Conservation (phyloP, 2,888 invertebrate genomes). For the Melolontha melolontha region DNA sequence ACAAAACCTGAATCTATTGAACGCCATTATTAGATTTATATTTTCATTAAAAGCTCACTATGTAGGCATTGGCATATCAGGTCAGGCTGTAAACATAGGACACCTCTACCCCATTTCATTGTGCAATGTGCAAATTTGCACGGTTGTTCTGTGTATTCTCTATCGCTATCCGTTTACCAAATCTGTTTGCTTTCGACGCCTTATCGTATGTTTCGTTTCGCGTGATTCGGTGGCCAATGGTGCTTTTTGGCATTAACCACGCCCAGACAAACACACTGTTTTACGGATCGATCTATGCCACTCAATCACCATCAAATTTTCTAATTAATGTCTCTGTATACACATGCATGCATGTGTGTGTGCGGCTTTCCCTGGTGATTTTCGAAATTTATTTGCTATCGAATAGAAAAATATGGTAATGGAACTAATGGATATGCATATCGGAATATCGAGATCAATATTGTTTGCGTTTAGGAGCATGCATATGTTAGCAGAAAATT, state of each 20-base stretch:
- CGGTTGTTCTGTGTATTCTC: conserved; percentile 4
- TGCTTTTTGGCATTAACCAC: conserved; percentile 33
- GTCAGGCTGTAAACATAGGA: not conserved
- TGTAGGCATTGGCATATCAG: conserved; percentile 1
- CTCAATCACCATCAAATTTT: conserved; percentile 34
- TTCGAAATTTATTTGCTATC: conserved; percentile 19
- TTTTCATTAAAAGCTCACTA: too few species aligned
- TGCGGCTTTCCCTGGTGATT: conserved; percentile 1
- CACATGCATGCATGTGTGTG: not conserved
- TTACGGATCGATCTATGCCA: conserved; percentile 36
- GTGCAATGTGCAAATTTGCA: conserved; percentile 31
- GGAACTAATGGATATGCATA: not conserved
- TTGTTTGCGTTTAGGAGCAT: not conserved
- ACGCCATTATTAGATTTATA: too few species aligned
- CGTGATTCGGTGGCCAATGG: conserved; percentile 19
- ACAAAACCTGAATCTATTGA: too few species aligned
- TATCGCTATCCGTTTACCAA: conserved; percentile 20
- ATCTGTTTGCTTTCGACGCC: conserved; percentile 24
- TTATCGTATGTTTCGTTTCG: conserved; percentile 18
- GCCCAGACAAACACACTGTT: conserved; percentile 28
- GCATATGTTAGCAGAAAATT: too few species aligned
- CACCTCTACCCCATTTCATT: not conserved
- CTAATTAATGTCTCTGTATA: conserved; percentile 18
- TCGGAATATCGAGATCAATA: conserved; percentile 12
- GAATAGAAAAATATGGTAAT: conserved; percentile 12